A percentile compares a stretch with the other conserved stretches of the same genome.
Evolutionary conservation across 2,888 invertebrate genomes (phyloP).

Genomic region (Himalopsyche kuldschensis): DNA sequence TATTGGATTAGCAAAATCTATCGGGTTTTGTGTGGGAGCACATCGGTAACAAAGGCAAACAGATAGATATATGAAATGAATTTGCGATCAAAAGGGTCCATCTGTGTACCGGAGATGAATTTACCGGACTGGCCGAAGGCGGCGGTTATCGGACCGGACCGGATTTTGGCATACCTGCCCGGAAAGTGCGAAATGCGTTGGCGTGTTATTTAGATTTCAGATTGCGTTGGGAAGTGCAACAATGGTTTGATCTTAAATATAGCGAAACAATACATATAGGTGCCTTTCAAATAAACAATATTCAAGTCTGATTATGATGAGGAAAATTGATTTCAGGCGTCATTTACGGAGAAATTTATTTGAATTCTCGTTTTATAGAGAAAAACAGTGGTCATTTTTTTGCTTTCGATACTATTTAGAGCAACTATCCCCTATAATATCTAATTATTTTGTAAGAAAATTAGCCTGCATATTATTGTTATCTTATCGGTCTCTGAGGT

Average conservation of each 20-base stretch:
- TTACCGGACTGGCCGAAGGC: background rate
- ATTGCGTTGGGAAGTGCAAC: background rate
- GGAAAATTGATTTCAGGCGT: too few species aligned
- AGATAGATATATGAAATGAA: constrained; percentile 19
- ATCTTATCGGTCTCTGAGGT: too few species aligned
- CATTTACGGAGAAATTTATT: too few species aligned
- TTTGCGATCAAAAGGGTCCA: background rate
- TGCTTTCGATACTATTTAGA: too few species aligned
- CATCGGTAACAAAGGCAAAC: background rate
- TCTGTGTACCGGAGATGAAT: constrained; percentile 12
- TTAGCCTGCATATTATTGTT: too few species aligned
- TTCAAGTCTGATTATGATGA: too few species aligned
- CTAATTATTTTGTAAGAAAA: too few species aligned
- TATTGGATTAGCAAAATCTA: background rate
- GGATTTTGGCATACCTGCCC: background rate
- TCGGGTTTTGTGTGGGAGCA: background rate
- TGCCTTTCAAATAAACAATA: too few species aligned
- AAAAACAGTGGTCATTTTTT: too few species aligned
- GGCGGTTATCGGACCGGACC: background rate
- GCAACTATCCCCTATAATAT: too few species aligned
- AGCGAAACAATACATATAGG: too few species aligned
- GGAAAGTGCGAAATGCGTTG: background rate
- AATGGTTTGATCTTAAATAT: background rate
- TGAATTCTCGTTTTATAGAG: too few species aligned
- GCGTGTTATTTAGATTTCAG: background rate